Percentiles rank a stretch among this genome's conserved stretches.
These are phyloP conservation scores for Gyps fulvus DNA, from an alignment of 2,113 vertebrate genomes.

Conservation along the genomic window DNA sequence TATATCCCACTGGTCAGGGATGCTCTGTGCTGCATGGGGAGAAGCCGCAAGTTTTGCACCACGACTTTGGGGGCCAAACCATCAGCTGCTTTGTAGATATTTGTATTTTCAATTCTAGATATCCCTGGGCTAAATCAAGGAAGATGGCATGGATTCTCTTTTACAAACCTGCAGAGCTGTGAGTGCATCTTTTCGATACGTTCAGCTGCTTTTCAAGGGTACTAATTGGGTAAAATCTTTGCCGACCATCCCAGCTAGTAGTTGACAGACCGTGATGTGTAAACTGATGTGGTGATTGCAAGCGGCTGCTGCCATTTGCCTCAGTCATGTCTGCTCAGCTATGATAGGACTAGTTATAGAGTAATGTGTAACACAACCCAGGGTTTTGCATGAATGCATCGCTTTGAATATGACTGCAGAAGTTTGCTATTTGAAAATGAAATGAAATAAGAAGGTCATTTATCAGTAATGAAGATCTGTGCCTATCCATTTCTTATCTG, in stretches of 20 bases:
- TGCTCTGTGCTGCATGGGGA: neutral
- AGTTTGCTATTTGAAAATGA: neutral
- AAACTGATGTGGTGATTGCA: neutral
- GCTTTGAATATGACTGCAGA: neutral
- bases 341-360: neutral
- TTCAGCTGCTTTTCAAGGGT: neutral
- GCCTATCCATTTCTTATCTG: neutral
- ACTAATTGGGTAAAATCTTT: neutral
- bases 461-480: neutral
- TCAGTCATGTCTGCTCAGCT: neutral
- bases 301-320: neutral
- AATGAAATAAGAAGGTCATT: neutral
- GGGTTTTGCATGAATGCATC: neutral
- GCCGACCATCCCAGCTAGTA: neutral
- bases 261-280: neutral
- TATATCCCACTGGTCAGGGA: neutral
- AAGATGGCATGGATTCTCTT: neutral
- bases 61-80: neutral
- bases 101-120: neutral
- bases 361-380: neutral
- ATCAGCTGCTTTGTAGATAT: neutral
- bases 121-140: neutral
- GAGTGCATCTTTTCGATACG: neutral
- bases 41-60: neutral
- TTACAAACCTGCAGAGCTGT: neutral